Evolutionary conservation across 2,888 invertebrate species (phyloP), one percentile per base, ranked within the genome.

Genomic region (Onthophagus sagittarius): DNA sequence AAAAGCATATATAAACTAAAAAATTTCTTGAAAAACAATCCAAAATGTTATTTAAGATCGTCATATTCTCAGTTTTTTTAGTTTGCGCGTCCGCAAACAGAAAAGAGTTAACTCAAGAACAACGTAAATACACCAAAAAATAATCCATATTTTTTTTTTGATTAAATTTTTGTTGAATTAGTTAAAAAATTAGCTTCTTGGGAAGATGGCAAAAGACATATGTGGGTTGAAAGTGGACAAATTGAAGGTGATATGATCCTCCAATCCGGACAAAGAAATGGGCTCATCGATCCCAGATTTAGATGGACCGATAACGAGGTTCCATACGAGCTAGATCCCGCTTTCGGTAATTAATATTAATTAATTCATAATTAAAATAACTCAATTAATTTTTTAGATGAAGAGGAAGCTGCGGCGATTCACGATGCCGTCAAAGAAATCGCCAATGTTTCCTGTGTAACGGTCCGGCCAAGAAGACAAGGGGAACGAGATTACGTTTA

Each of bases 221-320:
- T 77, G 15, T 77, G 77, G 77, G 76, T 76, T 71, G 39, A 76
- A 15, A 77, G 77, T 72, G 77, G 77, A 2, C 76, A 76, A 14
- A 74, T 73, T 74, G 75, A 77, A 70, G 77, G 77, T 6, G 77
- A 77, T 70, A 77, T 77, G 32, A 64, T 77, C 9, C 33, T 77
- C 13, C 15, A 11, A 15, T 39, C 71, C 0, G 70, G 63, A 5
- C 74, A 75, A 67, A 67, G 73, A 31, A 77, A 76, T 65, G 76
- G 75, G 9, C 15, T 76, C 23, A 15, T 74, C 0, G 63, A 75
- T 62, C 11, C 53, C 64, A 23, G 23, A 14, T 69, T 13, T n/a
- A 71, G 73, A n/a, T 77, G 77, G 77, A 15, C 11, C n/a, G 71
- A 76, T 71, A 71, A 75, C 14, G 74, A 72, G 70, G 70, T 76